Evolutionary conservation across 2,113 vertebrate genomes (phyloP), one percentile per base, ranked within the genome.

Genomic region (Choloepus hoffmanni): DNA sequence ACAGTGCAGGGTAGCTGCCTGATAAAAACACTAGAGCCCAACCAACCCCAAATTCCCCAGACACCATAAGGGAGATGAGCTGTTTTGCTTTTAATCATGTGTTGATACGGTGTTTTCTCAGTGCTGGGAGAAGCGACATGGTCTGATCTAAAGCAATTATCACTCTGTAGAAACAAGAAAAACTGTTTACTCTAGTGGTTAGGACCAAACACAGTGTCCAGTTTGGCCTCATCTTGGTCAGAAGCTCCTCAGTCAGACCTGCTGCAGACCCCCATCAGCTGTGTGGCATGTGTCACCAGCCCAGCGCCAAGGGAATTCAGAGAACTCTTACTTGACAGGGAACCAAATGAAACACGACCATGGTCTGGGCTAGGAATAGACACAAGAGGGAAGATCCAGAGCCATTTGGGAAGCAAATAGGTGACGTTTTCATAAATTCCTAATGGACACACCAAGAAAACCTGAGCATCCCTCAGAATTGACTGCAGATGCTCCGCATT

Each of bases 251-350:
- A 36, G 36, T 53, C 40, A 72, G 50, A 30, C 79, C 50, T 40
- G 24, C 43, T 30, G 0, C 40, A 23, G 48, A 28, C 45, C n/a
- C 33, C 73, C 11, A 23, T 81, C 76, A 88, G 40, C 89, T 89
- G 73, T 16, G 19, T 7, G 15, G 9, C 55, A 0, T 70, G 33
- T 97, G 92, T 84, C 89, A 26, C 48, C 81, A 77, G 60, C 55
- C 23, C 10, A 3, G 74, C 3, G 18, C 86, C 67, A 79, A 78
- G 86, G 85, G 95, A 81, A 94, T 95, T 79, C 92, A 77, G 82
- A 90, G 90, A 90, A 84, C 97, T 89, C 78, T 83, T 68, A 26
- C 74, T 95, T 95, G 86, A 85, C 73, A 55, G 55, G 36, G 78
- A 79, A 72, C 78, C 68, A 95, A 60, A 77, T 89, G 60, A 90